phyloP scores from a whole-genome alignment of 2,888 invertebrate genomes.

The Flabesymbios commensalis region DNA sequence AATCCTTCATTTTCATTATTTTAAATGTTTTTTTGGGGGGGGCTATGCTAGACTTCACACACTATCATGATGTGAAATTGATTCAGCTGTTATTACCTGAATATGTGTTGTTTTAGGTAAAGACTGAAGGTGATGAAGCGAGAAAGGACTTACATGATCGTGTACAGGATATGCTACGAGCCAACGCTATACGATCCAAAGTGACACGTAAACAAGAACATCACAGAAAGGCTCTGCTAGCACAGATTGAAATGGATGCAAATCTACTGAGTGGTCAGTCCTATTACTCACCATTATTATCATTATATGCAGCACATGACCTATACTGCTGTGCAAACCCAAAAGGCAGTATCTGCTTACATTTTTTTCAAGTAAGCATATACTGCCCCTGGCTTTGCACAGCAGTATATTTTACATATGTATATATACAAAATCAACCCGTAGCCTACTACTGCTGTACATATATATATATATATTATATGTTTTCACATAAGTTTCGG shows the following conservation, averaged over 20 bases:
- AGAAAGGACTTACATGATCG: constrained; percentile 46
- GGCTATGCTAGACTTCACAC: no score
- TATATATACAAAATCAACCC: no score
- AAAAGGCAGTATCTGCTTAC: not conserved
- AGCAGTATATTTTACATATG: no score
- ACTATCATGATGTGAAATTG: no score
- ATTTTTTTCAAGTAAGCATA: no score
- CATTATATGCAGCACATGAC: not conserved
- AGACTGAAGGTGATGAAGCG: constrained; percentile 20
- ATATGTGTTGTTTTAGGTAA: not conserved
- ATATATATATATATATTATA: no score
- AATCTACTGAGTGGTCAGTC: constrained; percentile 41
- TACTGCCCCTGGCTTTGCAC: no score
- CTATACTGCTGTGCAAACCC: not conserved
- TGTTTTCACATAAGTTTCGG: no score
- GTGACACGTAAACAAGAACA: constrained; percentile 46
- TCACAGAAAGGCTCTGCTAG: constrained; percentile 52
- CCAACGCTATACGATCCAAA: constrained; percentile 41
- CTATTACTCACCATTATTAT: not conserved
- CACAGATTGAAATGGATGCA: constrained; percentile 54
- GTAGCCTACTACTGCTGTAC: no score
- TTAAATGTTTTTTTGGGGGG: no score
- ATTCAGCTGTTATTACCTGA: not conserved
- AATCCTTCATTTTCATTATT: no score
- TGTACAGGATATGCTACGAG: constrained; percentile 45